Evolutionary conservation across 1,140 invertebrate genomes (phyloP).

Genomic region (Trichonephila clavipes): DNA sequence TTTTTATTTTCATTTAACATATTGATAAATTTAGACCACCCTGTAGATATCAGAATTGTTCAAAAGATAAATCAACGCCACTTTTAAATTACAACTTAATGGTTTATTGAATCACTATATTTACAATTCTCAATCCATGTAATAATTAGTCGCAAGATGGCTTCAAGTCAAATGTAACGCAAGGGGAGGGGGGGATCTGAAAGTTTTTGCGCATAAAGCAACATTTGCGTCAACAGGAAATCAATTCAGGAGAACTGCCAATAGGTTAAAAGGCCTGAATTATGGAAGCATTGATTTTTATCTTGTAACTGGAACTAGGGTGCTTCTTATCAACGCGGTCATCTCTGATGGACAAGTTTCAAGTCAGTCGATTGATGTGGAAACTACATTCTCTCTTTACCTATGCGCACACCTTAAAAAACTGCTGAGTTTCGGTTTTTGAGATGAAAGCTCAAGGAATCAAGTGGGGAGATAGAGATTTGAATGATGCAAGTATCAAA

Average conservation of each 20-base stretch:
- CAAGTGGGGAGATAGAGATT: neutral
- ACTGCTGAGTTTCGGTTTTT: neutral
- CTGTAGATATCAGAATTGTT: neutral
- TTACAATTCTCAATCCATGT: neutral
- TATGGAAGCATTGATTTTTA: conserved; percentile 45
- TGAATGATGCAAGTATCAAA: neutral
- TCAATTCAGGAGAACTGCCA: conserved; percentile 37
- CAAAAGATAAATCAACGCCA: neutral
- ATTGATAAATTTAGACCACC: neutral
- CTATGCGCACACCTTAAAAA: neutral
- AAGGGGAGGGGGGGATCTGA: neutral
- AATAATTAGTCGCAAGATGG: neutral
- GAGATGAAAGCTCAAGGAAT: neutral
- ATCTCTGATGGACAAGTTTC: conserved; percentile 30
- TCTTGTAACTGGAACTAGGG: conserved; percentile 28
- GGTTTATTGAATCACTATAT: neutral
- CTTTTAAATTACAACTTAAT: neutral
- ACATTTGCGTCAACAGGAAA: conserved; percentile 63
- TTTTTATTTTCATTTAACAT: neutral
- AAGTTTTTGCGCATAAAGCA: conserved; percentile 16
- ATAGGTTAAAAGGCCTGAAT: conserved; percentile 35
- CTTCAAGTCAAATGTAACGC: neutral
- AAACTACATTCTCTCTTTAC: neutral
- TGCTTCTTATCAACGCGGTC: conserved; percentile 38
- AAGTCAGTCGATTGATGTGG: neutral